Base-by-base conservation (phyloP, 2,113 vertebrate species). In the Poecilia latipinna region DNA sequence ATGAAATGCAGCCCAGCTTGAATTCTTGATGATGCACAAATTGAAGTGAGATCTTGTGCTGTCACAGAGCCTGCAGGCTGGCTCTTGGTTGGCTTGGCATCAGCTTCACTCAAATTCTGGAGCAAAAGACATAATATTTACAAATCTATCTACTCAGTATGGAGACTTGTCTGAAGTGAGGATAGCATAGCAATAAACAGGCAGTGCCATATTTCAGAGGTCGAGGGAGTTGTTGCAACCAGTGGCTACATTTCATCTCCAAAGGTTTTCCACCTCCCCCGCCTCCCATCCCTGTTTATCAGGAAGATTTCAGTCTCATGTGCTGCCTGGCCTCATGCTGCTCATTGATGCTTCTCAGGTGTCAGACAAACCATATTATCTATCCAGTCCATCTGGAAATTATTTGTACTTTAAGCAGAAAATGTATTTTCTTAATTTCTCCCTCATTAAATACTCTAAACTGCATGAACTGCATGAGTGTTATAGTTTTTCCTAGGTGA, bases 1-100 rank as follows among this genome's bases (percentile, higher is more conserved):
- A 94, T 95, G 94, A 95, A 96, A 96, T 73, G 94, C 93, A 95
- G 91, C 83, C 73, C 78, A 65, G 93, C 92, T 95, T 96, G 94
- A 96, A 97, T 97, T 95, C 96, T 96, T 97, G 94, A 98, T 96
- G 93, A 83, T 85, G 77, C 84, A 90, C 86, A 91, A 93, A 94
- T 90, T 83, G 88, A 90, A 88, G 69, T 29, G 75, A 80, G 86
- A 83, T 75, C 75, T 70, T 15, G 35, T 11, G 2, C 65, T 82
- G 84, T 80, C 73, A 75, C 0, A 26, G 39, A 32, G 81, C 77
- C 71, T 24, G 75, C 62, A 79, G 75, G 67, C 65, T 32, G 11
- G 67, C 79, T 54, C 74, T 70, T 0, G 17, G 61, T 65, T 6
- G 12, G 63, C 70, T 86, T 85, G 84, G 82, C 71, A 83, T 60